phyloP scores from a whole-genome alignment of 1,140 invertebrate genomes.

The Zaprionus kolodkinae region DNA sequence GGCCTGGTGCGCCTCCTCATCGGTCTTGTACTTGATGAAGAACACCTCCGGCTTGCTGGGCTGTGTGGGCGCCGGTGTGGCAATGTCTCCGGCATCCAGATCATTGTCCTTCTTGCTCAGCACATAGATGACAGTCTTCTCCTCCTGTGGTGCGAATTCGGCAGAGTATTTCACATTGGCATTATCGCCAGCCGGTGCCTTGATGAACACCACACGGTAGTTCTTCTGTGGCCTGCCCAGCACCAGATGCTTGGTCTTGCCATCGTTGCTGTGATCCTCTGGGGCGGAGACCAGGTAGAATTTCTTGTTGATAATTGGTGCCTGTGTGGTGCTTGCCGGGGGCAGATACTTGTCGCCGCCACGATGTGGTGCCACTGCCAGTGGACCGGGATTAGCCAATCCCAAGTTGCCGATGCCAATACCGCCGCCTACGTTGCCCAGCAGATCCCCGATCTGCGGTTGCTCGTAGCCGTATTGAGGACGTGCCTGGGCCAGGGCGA shows the following conservation, averaged over 20 bases:
- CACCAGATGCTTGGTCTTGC: conserved; percentile 76
- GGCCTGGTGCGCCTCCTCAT: conserved; percentile 85
- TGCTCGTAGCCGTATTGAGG: conserved; percentile 79
- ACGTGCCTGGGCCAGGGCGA: conserved; percentile 54
- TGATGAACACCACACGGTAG: conserved; percentile 95
- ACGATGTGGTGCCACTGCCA: conserved; percentile 48
- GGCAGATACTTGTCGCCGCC: conserved; percentile 80
- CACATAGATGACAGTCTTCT: conserved; percentile 94
- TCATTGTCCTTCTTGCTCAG: conserved; percentile 90
- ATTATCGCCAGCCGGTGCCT: conserved; percentile 90
- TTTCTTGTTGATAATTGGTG: conserved; percentile 80
- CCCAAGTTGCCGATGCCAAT: conserved; percentile 16
- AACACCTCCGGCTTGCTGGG: conserved; percentile 91
- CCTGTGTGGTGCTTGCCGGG: conserved; percentile 68
- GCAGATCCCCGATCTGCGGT: conserved; percentile 40
- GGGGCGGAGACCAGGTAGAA: conserved; percentile 82
- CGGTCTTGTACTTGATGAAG: conserved; percentile 90
- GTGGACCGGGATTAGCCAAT: neutral
- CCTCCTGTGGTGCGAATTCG: conserved; percentile 86
- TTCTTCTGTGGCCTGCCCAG: conserved; percentile 89
- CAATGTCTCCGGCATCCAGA: conserved; percentile 88
- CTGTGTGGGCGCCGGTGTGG: conserved; percentile 89
- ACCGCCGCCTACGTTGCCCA: conserved; percentile 32
- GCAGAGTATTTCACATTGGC: conserved; percentile 84
- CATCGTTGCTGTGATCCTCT: conserved; percentile 72